Percentiles rank a stretch among this genome's conserved stretches.
Evolutionary conservation across 2,888 invertebrate genomes (phyloP).

Genomic region (Dendrolimus houi): DNA sequence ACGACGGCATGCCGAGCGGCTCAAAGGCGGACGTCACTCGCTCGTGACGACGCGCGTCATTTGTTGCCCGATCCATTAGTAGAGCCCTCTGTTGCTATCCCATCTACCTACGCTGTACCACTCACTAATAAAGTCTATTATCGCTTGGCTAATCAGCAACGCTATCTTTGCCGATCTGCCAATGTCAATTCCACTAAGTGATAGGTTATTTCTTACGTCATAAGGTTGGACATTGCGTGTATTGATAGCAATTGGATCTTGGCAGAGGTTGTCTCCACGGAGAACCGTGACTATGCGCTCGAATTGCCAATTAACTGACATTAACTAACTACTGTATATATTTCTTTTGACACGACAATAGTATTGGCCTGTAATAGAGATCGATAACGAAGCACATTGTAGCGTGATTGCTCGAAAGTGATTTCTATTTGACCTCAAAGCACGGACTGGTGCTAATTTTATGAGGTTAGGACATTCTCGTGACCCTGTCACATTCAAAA

Average conservation of each 20-base stretch:
- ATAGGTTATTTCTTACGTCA: no score
- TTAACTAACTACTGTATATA: conserved; percentile 27
- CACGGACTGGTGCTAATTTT: no score
- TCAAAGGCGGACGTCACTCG: not conserved
- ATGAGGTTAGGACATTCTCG: no score
- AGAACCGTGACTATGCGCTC: conserved; percentile 33
- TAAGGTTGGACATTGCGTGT: no score
- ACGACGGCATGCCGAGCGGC: not conserved
- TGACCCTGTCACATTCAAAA: no score
- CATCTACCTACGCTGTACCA: not conserved
- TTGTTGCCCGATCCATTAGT: not conserved
- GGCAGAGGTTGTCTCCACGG: conserved; percentile 6
- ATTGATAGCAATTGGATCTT: not conserved
- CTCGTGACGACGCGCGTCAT: not conserved
- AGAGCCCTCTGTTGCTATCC: not conserved
- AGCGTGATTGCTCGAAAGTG: not conserved
- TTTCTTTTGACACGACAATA: conserved; percentile 23
- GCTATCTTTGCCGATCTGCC: not conserved
- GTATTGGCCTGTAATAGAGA: not conserved
- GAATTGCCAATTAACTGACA: conserved; percentile 41
- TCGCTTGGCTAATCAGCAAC: not conserved
- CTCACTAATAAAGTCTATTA: not conserved
- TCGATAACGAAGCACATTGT: not conserved
- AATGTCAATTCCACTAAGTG: no score
- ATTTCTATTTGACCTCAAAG: not conserved